These are phyloP conservation scores for Eleutherodactylus coqui DNA, from an alignment of 2,797 vertebrate genomes.

Conservation along the genomic window DNA sequence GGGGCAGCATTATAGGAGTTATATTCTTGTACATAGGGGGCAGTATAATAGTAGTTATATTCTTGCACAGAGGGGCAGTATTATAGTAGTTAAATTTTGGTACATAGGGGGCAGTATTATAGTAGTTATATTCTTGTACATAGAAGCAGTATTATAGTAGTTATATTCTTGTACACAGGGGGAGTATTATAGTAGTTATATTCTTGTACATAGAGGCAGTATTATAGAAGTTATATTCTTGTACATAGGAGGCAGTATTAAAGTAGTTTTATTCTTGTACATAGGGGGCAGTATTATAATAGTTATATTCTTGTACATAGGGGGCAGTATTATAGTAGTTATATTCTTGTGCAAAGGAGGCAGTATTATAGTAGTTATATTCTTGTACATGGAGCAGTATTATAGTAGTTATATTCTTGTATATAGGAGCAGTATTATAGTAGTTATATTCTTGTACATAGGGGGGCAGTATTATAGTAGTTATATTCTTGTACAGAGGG, in stretches of 20 bases:
- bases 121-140: too few relatives aligned
- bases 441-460: not conserved
- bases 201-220: too few relatives aligned
- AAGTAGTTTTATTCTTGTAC: not conserved
- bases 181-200: too few relatives aligned
- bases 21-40: too few relatives aligned
- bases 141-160: too few relatives aligned
- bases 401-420: not conserved
- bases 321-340: not conserved
- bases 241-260: not conserved
- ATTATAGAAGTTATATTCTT: conserved; percentile 1
- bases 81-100: too few relatives aligned
- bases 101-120: too few relatives aligned
- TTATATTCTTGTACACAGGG: too few relatives aligned
- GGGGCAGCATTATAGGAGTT: too few relatives aligned
- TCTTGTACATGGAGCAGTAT: not conserved
- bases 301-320: conserved; percentile 1
- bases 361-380: conserved; percentile 5
- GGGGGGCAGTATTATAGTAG: conserved; percentile 6
- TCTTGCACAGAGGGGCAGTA: too few relatives aligned
- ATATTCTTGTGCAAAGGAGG: not conserved
- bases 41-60: too few relatives aligned
- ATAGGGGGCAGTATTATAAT: not conserved
- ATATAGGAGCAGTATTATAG: not conserved
- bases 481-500: not conserved